A percentile compares a stretch with the other conserved stretches of the same genome.
Evolutionary conservation across 1,140 invertebrate genomes (phyloP).

Genomic region (Halesus radiatus): DNA sequence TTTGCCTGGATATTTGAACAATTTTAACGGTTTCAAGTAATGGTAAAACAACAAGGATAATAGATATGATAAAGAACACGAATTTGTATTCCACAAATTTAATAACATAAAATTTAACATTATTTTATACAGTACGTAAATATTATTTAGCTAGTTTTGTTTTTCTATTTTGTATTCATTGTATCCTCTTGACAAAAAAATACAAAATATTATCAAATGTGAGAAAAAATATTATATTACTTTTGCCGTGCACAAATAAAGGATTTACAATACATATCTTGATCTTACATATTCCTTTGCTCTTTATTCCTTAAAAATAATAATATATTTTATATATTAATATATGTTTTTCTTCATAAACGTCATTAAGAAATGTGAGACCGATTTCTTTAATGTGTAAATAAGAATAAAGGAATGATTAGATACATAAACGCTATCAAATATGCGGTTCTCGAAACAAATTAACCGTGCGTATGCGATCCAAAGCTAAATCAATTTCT

Average conservation of each 20-base stretch:
- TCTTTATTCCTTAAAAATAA: conserved; percentile 18
- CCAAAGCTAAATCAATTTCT: too few species aligned
- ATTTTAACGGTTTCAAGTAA: too few species aligned
- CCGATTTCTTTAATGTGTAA: not conserved
- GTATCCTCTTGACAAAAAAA: conserved; percentile 2
- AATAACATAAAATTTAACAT: conserved; percentile 53
- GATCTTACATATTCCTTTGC: not conserved
- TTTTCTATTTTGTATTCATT: conserved; percentile 13
- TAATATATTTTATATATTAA: conserved; percentile 13
- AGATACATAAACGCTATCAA: not conserved
- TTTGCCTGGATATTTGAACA: too few species aligned
- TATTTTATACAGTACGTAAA: conserved; percentile 45
- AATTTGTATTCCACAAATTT: conserved; percentile 61
- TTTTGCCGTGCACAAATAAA: not conserved
- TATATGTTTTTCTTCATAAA: conserved; percentile 10
- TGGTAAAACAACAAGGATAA: not conserved
- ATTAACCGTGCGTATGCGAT: not conserved
- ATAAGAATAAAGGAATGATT: conserved; percentile 22
- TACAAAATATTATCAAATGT: conserved; percentile 20
- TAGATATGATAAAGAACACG: conserved; percentile 53
- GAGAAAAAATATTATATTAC: conserved; percentile 19
- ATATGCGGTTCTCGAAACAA: not conserved
- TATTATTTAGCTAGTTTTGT: conserved; percentile 38
- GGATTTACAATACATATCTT: not conserved
- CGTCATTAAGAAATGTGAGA: conserved; percentile 12